Conservation (phyloP, 2,888 invertebrate genomes). For the Hypselothyrea guttata region DNA sequence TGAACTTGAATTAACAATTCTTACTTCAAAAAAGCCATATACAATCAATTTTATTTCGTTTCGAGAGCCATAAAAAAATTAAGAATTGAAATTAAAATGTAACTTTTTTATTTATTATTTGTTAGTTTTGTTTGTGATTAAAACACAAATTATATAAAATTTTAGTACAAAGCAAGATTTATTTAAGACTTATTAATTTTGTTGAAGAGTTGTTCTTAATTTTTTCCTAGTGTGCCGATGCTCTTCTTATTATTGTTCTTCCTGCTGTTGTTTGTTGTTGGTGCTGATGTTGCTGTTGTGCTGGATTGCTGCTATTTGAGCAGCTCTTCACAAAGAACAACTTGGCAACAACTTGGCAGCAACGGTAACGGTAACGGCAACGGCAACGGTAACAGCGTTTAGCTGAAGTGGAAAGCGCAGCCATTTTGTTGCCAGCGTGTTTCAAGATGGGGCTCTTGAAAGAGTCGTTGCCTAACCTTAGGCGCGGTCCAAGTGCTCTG, state of each 20-base stretch:
- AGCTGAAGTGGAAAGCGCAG: slow-evolving; percentile 41
- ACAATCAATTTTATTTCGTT: no score
- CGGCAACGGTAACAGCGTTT: slow-evolving; percentile 42
- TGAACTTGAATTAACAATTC: no score
- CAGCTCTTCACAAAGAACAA: slow-evolving; percentile 72
- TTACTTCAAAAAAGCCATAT: no score
- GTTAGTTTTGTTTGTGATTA: no score
- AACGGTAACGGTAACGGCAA: slow-evolving; percentile 18
- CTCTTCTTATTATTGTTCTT: slow-evolving; percentile 3
- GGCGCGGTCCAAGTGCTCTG: slow-evolving; percentile 44
- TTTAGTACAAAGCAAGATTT: no score
- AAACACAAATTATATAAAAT: no score
- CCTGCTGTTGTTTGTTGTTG: slow-evolving; percentile 22
- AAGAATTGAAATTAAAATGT: no score
- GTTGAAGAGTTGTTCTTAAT: no score
- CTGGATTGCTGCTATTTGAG: slow-evolving; percentile 66
- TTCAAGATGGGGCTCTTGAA: slow-evolving; percentile 35
- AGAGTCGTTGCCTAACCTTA: slow-evolving; percentile 63
- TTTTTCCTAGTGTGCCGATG: no score
- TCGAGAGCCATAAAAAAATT: no score
- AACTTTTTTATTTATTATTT: no score
- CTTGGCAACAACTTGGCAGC: slow-evolving; percentile 49
- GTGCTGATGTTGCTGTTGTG: slow-evolving; percentile 28
- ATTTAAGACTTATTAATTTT: no score
- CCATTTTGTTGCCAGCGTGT: slow-evolving; percentile 66